A percentile compares a stretch with the other conserved stretches of the same genome.
Conservation (phyloP, 2,888 invertebrate genomes). For the Gandaritis pyraliata region DNA sequence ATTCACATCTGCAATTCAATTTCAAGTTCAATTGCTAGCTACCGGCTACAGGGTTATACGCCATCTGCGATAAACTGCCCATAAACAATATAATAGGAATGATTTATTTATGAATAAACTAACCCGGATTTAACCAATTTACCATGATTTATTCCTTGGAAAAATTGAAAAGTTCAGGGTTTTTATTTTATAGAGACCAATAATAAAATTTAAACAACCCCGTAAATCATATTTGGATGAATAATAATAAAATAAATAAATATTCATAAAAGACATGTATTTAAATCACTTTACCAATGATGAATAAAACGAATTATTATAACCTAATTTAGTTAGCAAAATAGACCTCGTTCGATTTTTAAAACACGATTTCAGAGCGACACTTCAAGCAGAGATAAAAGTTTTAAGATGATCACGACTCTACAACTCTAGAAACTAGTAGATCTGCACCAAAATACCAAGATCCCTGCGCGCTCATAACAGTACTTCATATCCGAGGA, state of each 20-base stretch:
- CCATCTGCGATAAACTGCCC: conserved; percentile 67
- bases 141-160: too few species aligned
- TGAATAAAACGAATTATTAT: too few species aligned
- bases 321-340: background rate
- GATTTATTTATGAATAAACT: conserved; percentile 47
- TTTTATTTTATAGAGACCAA: too few species aligned
- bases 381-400: conserved; percentile 59
- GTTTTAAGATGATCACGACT: conserved; percentile 61
- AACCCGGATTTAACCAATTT: background rate
- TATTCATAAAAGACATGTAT: too few species aligned
- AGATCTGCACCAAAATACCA: conserved; percentile 50
- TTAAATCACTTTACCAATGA: too few species aligned
- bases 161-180: too few species aligned
- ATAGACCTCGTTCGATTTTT: conserved; percentile 18
- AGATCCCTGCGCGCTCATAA: conserved; percentile 43
- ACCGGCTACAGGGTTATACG: conserved; percentile 57
- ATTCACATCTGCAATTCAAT: conserved; percentile 66
- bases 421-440: conserved; percentile 53
- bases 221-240: too few species aligned
- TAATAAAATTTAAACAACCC: too few species aligned
- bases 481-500: conserved; percentile 34
- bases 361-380: conserved; percentile 27
- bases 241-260: too few species aligned
- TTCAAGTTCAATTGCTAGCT: conserved; percentile 60
- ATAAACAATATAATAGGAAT: conserved; percentile 59